Base-by-base conservation (phyloP, 2,797 vertebrate species). In the Mastacembelus armatus region DNA sequence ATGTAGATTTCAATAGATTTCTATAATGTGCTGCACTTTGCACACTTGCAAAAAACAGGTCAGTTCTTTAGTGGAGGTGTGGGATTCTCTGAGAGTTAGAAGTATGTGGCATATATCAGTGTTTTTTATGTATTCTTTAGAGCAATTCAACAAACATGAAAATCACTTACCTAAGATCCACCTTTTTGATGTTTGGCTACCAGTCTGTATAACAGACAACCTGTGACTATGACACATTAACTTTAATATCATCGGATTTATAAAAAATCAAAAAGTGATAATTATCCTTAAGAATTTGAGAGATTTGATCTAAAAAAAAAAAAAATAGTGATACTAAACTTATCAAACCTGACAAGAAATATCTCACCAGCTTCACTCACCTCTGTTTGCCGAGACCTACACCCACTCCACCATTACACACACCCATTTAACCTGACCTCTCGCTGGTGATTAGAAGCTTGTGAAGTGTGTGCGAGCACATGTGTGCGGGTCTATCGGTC, bases 371-470 rank as follows among this genome's bases (percentile, higher is more conserved):
- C 74, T 66, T 81, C 72, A 72, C 63, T 84, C 78, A 84, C 79
- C 87, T 80, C 71, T 82, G 85, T 87, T 88, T 85, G 66, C 79
- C 2, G 27, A 80, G 78, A 80, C 76, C 74, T 6, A n/a, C 66
- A 79, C 56, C 78, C 72, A 56, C 77, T 78, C 63, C 70, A 58
- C 67, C 51, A 63, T 79, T 77, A 86, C 72, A 80, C 71, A 84
- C 82, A 68, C 77, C 80, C 82, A 80, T 88, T 88, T 81, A 90
- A 83, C 83, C 80, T 89, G 87, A 89, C 91, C 86, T 83, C 84
- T 79, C 50, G 48, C 71, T 87, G 81, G 72, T 88, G 87, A 91
- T 89, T 89, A 88, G 80, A 87, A 74, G 80, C 74, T 59, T 52
- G 67, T 67, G 72, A 77, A 81, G 75, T 87, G 77, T 86, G 77